Percentiles rank a stretch among this genome's conserved stretches.
These are phyloP conservation scores for Perccottus glenii DNA, from an alignment of 2,113 vertebrate genomes.

Conservation along the genomic window DNA sequence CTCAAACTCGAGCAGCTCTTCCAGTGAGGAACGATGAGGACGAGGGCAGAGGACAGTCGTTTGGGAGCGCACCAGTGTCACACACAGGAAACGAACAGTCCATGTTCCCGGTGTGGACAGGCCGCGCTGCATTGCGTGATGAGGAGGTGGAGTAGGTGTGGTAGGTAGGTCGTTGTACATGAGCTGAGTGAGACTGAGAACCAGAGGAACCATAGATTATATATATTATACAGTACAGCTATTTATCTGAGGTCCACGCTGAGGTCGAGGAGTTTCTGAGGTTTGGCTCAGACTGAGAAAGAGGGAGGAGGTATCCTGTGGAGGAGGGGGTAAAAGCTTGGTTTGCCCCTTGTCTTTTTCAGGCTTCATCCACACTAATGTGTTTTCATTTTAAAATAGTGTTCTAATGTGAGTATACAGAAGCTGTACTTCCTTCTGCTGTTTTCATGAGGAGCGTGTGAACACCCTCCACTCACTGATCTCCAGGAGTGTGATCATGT, in stretches of 20 bases:
- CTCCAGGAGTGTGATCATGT: too few species aligned
- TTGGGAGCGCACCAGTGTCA: slow-evolving; percentile 8
- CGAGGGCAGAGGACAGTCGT: slow-evolving; percentile 12
- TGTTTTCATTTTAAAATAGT: not conserved
- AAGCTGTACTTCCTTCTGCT: too few species aligned
- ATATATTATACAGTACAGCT: slow-evolving; percentile 64
- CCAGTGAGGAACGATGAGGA: slow-evolving; percentile 26
- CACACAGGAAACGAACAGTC: not conserved
- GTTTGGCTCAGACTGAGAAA: slow-evolving; percentile 62
- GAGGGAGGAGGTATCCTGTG: slow-evolving; percentile 58
- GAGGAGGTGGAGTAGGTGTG: slow-evolving; percentile 11
- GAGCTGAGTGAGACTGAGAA: slow-evolving; percentile 65
- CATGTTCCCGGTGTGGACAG: not conserved
- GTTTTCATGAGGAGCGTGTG: too few species aligned
- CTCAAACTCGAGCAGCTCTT: slow-evolving; percentile 24
- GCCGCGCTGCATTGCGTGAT: slow-evolving; percentile 21
- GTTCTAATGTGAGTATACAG: not conserved
- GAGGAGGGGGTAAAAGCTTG: not conserved
- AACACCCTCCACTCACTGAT: too few species aligned
- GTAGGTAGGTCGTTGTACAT: slow-evolving; percentile 44
- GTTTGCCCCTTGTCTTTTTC: not conserved
- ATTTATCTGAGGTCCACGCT: slow-evolving; percentile 62
- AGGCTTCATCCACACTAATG: slow-evolving; percentile 1
- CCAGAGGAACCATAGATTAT: slow-evolving; percentile 52
- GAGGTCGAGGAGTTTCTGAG: slow-evolving; percentile 64